Base-by-base conservation (phyloP, 2,888 invertebrate genomes). In the Cremastinae sp. region DNA sequence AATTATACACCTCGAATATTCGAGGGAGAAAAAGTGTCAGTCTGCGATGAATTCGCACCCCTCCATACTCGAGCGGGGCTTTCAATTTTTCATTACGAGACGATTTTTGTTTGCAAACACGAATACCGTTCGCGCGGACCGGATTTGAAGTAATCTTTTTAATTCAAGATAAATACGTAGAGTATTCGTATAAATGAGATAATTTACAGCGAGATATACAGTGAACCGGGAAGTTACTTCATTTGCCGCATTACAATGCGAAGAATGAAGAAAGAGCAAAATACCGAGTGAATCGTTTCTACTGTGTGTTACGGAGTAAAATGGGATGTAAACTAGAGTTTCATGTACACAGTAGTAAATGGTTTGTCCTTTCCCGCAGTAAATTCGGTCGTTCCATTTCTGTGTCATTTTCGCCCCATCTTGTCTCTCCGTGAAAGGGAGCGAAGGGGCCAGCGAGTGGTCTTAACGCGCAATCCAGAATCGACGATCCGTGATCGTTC, bases 391-490 rank as follows among this genome's bases (percentile, higher is more conserved):
- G 9, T 22, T 16, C 43, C 12, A 5, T 58, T 43, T 47, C 37
- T 35, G n/a, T 43, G 51, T 7, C 58, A 7, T 35, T 3, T 9
- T 35, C 51, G 28, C 20, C 47, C 35, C 41, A 14, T 47, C 58
- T n/a, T 1, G 9, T 35, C 41, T 28, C 20, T 47, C 35, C 41
- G 14, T 58, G 16, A 20, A 43, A 61, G 18, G 69, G 53, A 61
- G 39, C 51, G 41, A 10, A 18, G 12, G 35, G 43, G 61, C 41
- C 59, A 12, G 39, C 51, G 28, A 62, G 68, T 51, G 61, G 43
- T 14, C 58, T 69, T 76, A 73, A 76, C 62, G 71, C 53, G 72
- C 75, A 75, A 76, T 76, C 76, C 73, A 69, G 59, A 76, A 61
- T 73, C 64, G 73, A 64, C 73, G 76, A 76, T 73, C 68, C 68